A percentile compares a stretch with the other conserved stretches of the same genome.
These are phyloP conservation scores for Coregonus clupeaformis DNA, from an alignment of 2,113 vertebrate genomes.

Conservation along the genomic window DNA sequence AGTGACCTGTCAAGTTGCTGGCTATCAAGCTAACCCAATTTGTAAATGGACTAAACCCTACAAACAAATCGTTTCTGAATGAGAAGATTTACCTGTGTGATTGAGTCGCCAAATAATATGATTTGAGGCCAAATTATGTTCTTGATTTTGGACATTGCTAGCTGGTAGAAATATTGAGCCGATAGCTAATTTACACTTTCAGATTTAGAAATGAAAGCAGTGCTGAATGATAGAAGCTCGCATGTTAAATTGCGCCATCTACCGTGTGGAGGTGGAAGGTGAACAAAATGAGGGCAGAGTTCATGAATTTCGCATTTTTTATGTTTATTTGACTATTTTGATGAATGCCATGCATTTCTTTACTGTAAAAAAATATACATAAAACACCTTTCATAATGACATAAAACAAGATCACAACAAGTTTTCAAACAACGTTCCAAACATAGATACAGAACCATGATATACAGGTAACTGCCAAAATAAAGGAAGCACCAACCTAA, in stretches of 20 bases:
- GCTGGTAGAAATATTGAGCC: background rate
- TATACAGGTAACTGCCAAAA: too few species aligned
- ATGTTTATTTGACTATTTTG: too few species aligned
- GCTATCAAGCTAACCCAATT: background rate
- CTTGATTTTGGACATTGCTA: slow-evolving; percentile 64
- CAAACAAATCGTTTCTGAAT: background rate
- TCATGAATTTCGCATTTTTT: too few species aligned
- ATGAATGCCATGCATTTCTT: too few species aligned
- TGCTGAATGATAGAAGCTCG: background rate
- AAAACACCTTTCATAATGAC: too few species aligned
- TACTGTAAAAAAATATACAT: too few species aligned
- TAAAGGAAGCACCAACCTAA: too few species aligned
- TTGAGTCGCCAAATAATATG: slow-evolving; percentile 91
- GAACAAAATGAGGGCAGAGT: too few species aligned
- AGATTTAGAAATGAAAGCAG: background rate
- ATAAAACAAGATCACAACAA: too few species aligned
- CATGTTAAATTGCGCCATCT: slow-evolving; percentile 1
- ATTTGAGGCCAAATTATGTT: slow-evolving; percentile 79
- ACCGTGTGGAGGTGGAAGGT: background rate
- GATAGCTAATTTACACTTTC: too few species aligned
- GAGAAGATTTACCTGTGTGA: slow-evolving; percentile 82
- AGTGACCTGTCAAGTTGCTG: background rate
- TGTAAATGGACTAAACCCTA: background rate
- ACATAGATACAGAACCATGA: too few species aligned
- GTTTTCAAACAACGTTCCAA: too few species aligned